Conservation (phyloP, 2,888 invertebrate species). For the Platycnemis pennipes region DNA sequence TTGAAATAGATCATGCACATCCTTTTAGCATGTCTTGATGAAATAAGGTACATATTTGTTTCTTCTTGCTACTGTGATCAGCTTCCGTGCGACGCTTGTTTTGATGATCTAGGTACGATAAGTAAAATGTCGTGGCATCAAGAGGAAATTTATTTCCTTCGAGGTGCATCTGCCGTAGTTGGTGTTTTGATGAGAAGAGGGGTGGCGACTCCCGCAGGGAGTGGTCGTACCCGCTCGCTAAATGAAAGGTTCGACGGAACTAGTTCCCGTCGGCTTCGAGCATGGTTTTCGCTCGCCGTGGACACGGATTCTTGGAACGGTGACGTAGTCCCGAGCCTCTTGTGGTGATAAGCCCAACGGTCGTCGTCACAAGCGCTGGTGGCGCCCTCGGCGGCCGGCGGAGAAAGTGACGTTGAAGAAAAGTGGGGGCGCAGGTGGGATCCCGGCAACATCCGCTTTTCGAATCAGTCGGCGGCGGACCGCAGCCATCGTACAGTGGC, state of each 20-base stretch:
- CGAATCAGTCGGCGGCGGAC: constrained; percentile 50
- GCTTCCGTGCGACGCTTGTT: no score
- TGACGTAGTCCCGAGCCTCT: not conserved
- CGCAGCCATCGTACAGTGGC: not conserved
- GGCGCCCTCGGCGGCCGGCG: constrained; percentile 24
- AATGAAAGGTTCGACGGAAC: not conserved
- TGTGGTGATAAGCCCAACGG: not conserved
- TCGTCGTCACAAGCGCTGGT: not conserved
- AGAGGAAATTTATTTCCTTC: no score
- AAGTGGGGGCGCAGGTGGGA: constrained; percentile 3
- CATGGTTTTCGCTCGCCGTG: not conserved
- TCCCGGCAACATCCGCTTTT: constrained; percentile 20
- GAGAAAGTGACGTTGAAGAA: not conserved
- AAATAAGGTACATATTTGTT: no score
- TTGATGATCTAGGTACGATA: no score
- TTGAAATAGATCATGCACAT: no score
- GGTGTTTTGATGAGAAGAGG: no score
- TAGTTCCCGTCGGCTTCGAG: not conserved
- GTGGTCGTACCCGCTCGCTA: not conserved
- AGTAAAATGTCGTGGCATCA: no score
- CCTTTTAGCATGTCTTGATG: no score
- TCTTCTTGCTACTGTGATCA: no score
- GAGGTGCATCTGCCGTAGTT: no score
- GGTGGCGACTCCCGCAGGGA: no score
- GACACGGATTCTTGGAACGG: constrained; percentile 30